Evolutionary conservation across 2,888 invertebrate species (phyloP).

Genomic region (Catotricha subobsoleta): DNA sequence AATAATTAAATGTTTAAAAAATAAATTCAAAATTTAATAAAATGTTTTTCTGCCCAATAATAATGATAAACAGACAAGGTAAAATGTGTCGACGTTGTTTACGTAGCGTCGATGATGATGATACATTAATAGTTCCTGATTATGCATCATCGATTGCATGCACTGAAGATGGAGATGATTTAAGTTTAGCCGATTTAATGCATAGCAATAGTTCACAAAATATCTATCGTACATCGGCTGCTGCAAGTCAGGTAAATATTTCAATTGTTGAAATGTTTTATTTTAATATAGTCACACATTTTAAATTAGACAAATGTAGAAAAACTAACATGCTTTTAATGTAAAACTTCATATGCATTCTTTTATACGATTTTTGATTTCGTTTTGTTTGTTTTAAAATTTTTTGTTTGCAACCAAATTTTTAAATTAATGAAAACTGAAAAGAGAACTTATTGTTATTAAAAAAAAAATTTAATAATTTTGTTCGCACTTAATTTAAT

Average conservation of each 20-base stretch:
- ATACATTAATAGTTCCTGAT: constrained; percentile 28
- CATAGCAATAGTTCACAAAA: constrained; percentile 3
- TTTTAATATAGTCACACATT: too few species aligned
- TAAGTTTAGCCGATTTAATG: constrained; percentile 31
- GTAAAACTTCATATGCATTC: too few species aligned
- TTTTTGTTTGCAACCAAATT: too few species aligned
- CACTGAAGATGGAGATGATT: constrained; percentile 54
- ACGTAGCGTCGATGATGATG: constrained; percentile 39
- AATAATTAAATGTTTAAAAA: neutral
- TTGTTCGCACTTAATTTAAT: neutral
- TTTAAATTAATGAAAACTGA: neutral
- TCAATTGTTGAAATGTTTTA: neutral
- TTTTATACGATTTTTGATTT: too few species aligned
- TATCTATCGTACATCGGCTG: neutral
- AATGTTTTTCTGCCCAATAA: constrained; percentile 13
- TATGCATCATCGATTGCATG: constrained; percentile 39
- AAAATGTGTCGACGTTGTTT: constrained; percentile 67
- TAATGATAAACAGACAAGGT: constrained; percentile 43
- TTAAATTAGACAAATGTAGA: too few species aligned
- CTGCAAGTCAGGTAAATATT: constrained; percentile 2
- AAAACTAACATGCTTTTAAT: too few species aligned
- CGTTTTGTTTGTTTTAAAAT: too few species aligned
- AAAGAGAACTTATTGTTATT: neutral
- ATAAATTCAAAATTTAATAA: constrained; percentile 3
- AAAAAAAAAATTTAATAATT: neutral